These are phyloP conservation scores for Ephestia elutella DNA, from an alignment of 1,140 invertebrate species.

Conservation along the genomic window DNA sequence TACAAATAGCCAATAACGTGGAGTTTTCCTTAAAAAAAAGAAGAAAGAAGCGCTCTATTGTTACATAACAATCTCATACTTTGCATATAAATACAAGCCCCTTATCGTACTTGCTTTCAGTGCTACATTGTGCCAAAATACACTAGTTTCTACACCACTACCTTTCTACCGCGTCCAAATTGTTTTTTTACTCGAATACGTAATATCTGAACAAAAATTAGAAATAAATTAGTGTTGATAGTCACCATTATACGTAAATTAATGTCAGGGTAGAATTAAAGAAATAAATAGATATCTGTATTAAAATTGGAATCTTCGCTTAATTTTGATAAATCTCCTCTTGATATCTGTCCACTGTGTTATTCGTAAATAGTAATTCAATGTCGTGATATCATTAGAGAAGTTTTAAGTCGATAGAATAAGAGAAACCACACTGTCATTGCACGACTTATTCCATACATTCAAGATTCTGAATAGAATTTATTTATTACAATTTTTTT, in stretches of 20 bases:
- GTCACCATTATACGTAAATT: conserved; percentile 76
- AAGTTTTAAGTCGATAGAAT: conserved; percentile 40
- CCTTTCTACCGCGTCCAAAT: conserved; percentile 27
- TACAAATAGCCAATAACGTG: conserved; percentile 13
- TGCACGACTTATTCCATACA: background rate
- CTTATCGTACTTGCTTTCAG: conserved; percentile 22
- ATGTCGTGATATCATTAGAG: conserved; percentile 58
- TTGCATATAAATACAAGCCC: conserved; percentile 11
- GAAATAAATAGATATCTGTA: conserved; percentile 58
- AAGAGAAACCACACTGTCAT: conserved; percentile 27
- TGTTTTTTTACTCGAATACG: conserved; percentile 37
- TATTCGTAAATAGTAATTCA: conserved; percentile 36
- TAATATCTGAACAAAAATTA: conserved; percentile 58
- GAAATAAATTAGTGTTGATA: conserved; percentile 63
- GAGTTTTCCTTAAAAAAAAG: conserved; percentile 15
- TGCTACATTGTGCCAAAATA: conserved; percentile 66
- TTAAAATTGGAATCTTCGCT: conserved; percentile 52
- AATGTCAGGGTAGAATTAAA: conserved; percentile 74
- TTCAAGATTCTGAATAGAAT: too few species aligned
- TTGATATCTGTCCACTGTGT: conserved; percentile 63
- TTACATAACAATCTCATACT: background rate
- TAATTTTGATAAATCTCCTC: conserved; percentile 60
- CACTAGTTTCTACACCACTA: conserved; percentile 37
- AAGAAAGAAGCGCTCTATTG: conserved; percentile 9
- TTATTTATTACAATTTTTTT: too few species aligned